Base-by-base conservation (phyloP, 2,113 vertebrate genomes). In the Corythoichthys haematopterus region DNA sequence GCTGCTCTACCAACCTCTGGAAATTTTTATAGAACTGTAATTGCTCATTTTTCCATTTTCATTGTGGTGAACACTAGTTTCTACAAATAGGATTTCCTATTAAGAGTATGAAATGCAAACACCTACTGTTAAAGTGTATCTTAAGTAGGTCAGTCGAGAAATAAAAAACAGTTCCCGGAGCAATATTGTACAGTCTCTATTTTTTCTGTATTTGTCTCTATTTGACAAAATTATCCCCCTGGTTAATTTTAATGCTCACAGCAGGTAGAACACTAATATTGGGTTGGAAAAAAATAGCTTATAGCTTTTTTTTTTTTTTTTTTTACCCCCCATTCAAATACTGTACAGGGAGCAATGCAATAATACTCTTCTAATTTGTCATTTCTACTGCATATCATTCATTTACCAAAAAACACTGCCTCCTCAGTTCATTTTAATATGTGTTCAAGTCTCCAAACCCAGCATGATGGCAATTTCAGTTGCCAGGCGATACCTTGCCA, bases 401-500 rank as follows among this genome's bases (percentile, higher is more conserved):
- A 57, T 64, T 63, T 20, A 50, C 28, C 57, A 63, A 33, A 64
- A 47, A 67, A n/a, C 59, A 64, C 75, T 74, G 56, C 66, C 64
- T 77, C 80, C 77, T 75, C 82, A 74, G 77, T 79, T 84, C 68
- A 80, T 83, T 85, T 77, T 80, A 76, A 81, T 72, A 72, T 76
- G 66, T 60, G 63, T 61, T 58, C 73, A 72, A 78, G 70, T 62
- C 68, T 65, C 74, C 84, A 80, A 84, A 55, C 64, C 74, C 70
- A 68, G 66, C 78, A 83, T 78, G 70, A 68, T 81, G 71, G 68
- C 68, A 52, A 57, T 60, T 43, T 48, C 47, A 63, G 62, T 12
- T 81, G 81, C 76, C 78, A 85, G 63, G 60, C 69, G 61, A 77
- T 80, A 82, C 78, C 82, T 77, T 55, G 52, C 20, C 20, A 55